A percentile compares a stretch with the other conserved stretches of the same genome.
Conservation (phyloP, 2,797 vertebrate species). For the Sebastes itinus region DNA sequence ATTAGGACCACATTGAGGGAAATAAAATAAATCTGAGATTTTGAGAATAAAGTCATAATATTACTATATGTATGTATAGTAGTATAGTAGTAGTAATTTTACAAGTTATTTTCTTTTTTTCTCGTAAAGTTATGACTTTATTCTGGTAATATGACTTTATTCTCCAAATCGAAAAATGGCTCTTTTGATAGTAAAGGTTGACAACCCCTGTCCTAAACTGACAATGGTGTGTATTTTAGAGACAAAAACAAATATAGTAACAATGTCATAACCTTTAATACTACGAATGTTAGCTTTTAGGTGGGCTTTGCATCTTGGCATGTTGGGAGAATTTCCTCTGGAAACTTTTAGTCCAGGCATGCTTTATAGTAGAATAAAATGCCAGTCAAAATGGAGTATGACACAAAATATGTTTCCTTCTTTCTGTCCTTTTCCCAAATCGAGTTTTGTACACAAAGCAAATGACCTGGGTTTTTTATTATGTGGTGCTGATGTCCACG, state of each 20-base stretch:
- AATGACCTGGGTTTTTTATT: not conserved
- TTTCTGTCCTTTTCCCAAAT: slow-evolving; percentile 22
- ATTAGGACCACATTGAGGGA: too few relatives aligned
- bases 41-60: too few relatives aligned
- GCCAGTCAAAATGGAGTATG: not conserved
- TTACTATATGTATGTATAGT: too few relatives aligned
- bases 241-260: not conserved
- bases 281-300: not conserved
- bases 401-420: not conserved
- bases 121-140: too few relatives aligned
- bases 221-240: not conserved
- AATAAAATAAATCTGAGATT: too few relatives aligned
- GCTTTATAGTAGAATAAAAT: not conserved
- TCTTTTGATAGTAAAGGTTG: too few relatives aligned
- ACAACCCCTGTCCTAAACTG: not conserved
- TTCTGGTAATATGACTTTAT: too few relatives aligned
- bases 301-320: slow-evolving; percentile 71
- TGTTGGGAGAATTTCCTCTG: slow-evolving; percentile 75
- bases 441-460: not conserved
- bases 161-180: too few relatives aligned
- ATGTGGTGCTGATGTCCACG: slow-evolving; percentile 4
- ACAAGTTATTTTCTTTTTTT: too few relatives aligned
- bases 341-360: slow-evolving; percentile 20
- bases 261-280: not conserved
- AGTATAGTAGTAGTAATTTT: too few relatives aligned